phyloP scores from a whole-genome alignment of 2,797 vertebrate genomes.

The Myotis findleyi region DNA sequence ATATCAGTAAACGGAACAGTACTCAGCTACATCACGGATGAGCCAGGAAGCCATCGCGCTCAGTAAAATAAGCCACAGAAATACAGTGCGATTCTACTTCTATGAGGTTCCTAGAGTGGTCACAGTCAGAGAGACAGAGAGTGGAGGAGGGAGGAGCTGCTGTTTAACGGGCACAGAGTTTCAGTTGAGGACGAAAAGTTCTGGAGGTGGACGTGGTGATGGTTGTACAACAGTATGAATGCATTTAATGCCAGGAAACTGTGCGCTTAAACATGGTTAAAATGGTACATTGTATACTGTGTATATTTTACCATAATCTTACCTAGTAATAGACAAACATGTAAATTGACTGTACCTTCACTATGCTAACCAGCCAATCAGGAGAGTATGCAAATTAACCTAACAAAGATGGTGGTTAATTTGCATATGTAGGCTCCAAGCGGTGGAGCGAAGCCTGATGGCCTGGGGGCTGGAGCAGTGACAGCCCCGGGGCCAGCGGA shows the following conservation, averaged over 20 bases:
- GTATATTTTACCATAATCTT: not conserved
- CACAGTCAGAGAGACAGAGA: not conserved
- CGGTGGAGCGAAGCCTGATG: too few relatives aligned
- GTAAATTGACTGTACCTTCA: too few relatives aligned
- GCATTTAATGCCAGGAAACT: not conserved
- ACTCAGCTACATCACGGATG: not conserved
- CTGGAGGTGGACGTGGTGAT: not conserved
- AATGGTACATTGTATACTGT: not conserved
- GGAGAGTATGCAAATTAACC: too few relatives aligned
- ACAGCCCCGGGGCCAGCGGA: too few relatives aligned
- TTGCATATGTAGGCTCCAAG: too few relatives aligned
- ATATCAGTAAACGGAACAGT: not conserved
- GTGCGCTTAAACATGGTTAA: not conserved
- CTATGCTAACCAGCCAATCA: too few relatives aligned
- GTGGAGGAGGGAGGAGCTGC: not conserved
- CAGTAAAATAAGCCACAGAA: not conserved
- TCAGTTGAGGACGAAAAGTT: not conserved
- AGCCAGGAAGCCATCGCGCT: not conserved
- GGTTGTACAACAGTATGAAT: too few relatives aligned
- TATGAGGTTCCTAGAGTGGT: not conserved
- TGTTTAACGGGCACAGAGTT: not conserved
- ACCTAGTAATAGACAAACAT: too few relatives aligned
- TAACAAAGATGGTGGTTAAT: too few relatives aligned
- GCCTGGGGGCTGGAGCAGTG: too few relatives aligned
- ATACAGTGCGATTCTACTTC: not conserved